Evolutionary conservation across 2,888 invertebrate species (phyloP).

Genomic region (Lochmaea capreae): DNA sequence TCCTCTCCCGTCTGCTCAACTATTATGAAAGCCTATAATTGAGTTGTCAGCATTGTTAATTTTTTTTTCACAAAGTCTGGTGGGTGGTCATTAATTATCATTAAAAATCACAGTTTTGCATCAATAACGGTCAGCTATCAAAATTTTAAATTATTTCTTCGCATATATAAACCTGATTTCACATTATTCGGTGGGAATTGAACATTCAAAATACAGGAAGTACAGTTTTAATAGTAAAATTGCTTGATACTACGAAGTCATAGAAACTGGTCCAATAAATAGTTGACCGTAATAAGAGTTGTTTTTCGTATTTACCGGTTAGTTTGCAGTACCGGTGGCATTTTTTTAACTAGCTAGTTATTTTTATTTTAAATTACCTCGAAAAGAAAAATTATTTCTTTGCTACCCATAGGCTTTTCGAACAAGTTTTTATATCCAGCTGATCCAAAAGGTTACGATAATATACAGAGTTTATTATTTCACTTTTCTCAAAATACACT

Average conservation of each 20-base stretch:
- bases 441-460: too few species aligned
- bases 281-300: background rate
- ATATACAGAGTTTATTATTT: too few species aligned
- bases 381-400: too few species aligned
- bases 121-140: background rate
- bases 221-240: background rate
- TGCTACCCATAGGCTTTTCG: too few species aligned
- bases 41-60: slow-evolving; percentile 13
- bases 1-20: background rate
- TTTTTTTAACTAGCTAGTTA: too few species aligned
- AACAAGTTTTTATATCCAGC: too few species aligned
- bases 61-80: background rate
- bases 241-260: background rate
- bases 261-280: background rate
- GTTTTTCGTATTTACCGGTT: background rate
- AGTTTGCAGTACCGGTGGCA: too few species aligned
- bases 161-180: background rate
- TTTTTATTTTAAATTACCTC: too few species aligned
- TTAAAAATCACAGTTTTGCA: too few species aligned
- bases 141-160: background rate
- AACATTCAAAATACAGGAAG: background rate
- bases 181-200: background rate
- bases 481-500: too few species aligned
- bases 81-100: background rate
- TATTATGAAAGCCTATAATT: slow-evolving; percentile 13